Evolutionary conservation across 37 sponge, comb jelly and placozoan genomes (phyloP), one percentile per base, ranked within the genome.

Genomic region (Eunapius fragilis): DNA sequence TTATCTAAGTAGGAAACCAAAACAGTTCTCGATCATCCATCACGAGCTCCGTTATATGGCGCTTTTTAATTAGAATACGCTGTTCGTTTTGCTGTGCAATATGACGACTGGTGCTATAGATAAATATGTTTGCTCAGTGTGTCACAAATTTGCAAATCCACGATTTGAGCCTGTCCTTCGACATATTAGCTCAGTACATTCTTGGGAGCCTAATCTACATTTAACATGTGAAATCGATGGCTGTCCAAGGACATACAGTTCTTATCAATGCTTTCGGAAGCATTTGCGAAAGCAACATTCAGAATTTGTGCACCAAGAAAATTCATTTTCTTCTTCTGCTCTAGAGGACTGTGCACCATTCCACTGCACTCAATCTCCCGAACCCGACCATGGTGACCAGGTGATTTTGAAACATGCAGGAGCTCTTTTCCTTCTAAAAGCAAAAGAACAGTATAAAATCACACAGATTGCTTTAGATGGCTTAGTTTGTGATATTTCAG

Each of bases 401-500:
- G 35, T 35, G 72, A 82, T 36, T 27, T 25, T 50, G 70, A 82
- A 82, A 36, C 37, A 50, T 69, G 3, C 85, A 37, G 85, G 37
- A 69, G 85, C 85, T 68, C 37, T 85, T 34, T 85, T 85, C 45
- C n/a, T 85, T 19, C 23, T 85, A n/a, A 85, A 85, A 33, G 77
- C 78, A 22, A 25, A 38, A 27, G 70, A 77, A 31, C 69, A 67
- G 27, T 19, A 70, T 31, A 25, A 33, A 2, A 35, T 85, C n/a
- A 76, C 85, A 12, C 77, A 48, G 26, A 35, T 70, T 77, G 85
- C 85, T 67, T 17, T 85, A 7, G 68, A 85, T 69, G 13, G 41
- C 10, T 25, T 85, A 13, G 47, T 76, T 3, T 30, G 14, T 9
- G 70, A 67, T 30, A 76, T 67, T 31, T n/a, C 11, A 11, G 69